phyloP scores from a whole-genome alignment of 2,797 vertebrate genomes.

The Novumbra hubbsi region DNA sequence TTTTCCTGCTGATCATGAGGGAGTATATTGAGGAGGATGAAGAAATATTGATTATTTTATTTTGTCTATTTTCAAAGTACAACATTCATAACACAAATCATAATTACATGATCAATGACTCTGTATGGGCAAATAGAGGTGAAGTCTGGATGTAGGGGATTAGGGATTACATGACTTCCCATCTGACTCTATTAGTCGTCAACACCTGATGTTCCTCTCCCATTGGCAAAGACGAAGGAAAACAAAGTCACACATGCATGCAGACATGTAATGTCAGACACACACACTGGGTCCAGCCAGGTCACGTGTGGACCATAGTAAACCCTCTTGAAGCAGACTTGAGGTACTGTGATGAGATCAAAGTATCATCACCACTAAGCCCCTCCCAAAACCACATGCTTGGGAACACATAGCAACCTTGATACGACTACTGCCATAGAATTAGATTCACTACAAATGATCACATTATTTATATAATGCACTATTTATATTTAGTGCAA shows the following conservation, averaged over 20 bases:
- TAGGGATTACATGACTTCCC: conserved; percentile 40
- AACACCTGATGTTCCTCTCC: background rate
- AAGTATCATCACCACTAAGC: conserved; percentile 8
- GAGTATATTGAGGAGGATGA: background rate
- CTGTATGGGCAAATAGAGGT: background rate
- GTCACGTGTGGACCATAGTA: background rate
- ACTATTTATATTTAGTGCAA: too few species aligned
- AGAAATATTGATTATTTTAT: background rate
- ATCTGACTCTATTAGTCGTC: conserved; percentile 3
- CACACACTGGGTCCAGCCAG: background rate
- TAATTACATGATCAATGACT: too few species aligned
- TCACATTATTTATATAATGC: background rate
- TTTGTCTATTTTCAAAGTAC: too few species aligned
- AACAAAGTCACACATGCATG: background rate
- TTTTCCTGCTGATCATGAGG: conserved; percentile 28
- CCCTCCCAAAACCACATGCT: conserved; percentile 20
- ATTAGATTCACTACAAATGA: conserved; percentile 19
- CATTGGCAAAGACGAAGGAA: conserved; percentile 5
- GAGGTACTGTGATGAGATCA: conserved; percentile 7
- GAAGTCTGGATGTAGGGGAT: conserved; percentile 25
- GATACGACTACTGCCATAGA: background rate
- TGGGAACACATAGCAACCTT: conserved; percentile 23
- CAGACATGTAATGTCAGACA: background rate
- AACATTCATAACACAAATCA: too few species aligned
- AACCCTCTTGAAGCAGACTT: background rate